Conservation (phyloP, 2,113 vertebrate genomes). For the Lophura nycthemera region DNA sequence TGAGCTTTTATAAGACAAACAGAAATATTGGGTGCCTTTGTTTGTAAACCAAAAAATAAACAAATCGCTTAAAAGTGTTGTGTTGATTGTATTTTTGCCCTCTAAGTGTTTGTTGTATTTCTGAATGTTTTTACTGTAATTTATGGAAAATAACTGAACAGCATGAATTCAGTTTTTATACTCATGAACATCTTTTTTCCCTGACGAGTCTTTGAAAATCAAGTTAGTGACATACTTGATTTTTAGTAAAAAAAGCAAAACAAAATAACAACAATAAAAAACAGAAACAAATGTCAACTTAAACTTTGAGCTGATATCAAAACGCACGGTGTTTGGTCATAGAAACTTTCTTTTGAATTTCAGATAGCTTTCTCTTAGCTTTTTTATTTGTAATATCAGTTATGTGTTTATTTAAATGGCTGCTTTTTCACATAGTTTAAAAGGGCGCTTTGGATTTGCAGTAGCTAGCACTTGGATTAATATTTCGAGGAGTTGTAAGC, state of each 20-base stretch:
- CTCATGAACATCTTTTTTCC: not conserved
- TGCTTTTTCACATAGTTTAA: not conserved
- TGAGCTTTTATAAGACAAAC: constrained; percentile 79
- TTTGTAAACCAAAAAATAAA: constrained; percentile 94
- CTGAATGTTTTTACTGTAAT: not conserved
- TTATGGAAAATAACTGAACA: not conserved
- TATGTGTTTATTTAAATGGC: not conserved
- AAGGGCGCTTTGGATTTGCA: not conserved
- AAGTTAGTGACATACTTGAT: not conserved
- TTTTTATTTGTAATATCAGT: not conserved
- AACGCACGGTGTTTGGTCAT: not conserved
- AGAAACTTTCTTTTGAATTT: not conserved
- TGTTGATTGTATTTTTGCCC: constrained; percentile 59
- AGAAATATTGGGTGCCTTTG: constrained; percentile 90
- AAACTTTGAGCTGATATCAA: not conserved
- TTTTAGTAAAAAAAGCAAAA: not conserved
- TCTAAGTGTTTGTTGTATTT: constrained; percentile 53
- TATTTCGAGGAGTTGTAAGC: not conserved
- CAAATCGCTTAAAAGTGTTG: constrained; percentile 74
- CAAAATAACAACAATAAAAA: not conserved
- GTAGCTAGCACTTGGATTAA: not conserved
- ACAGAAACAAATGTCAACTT: not conserved
- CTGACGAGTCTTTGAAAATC: not conserved
- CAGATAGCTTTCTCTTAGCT: not conserved
- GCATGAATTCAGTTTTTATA: not conserved